These are phyloP conservation scores for Hippolais icterina DNA, from an alignment of 2,113 vertebrate species.

Conservation along the genomic window DNA sequence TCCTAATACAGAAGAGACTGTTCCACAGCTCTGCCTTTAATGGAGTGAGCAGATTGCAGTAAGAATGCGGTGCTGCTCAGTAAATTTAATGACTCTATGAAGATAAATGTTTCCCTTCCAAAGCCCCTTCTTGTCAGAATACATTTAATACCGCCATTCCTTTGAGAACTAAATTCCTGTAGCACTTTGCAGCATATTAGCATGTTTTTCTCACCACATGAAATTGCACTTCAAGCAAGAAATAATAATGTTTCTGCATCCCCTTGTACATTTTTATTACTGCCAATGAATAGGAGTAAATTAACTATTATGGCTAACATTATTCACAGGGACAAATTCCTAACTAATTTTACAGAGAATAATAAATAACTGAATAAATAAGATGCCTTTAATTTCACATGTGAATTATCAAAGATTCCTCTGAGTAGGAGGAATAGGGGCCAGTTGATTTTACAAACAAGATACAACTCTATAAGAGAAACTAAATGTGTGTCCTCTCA, in stretches of 20 bases:
- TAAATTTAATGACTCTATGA: slow-evolving; percentile 87
- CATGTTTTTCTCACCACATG: slow-evolving; percentile 81
- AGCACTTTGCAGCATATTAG: slow-evolving; percentile 81
- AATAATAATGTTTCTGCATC: slow-evolving; percentile 84
- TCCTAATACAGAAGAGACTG: slow-evolving; percentile 66
- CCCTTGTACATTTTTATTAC: slow-evolving; percentile 83
- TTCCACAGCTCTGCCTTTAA: slow-evolving; percentile 78
- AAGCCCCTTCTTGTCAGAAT: slow-evolving; percentile 85
- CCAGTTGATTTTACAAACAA: slow-evolving; percentile 58
- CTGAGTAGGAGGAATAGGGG: slow-evolving; percentile 38
- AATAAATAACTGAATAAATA: slow-evolving; percentile 84
- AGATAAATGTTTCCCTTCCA: slow-evolving; percentile 85
- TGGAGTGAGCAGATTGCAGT: slow-evolving; percentile 81
- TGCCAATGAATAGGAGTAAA: slow-evolving; percentile 85
- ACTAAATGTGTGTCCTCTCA: slow-evolving; percentile 14
- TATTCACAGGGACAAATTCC: slow-evolving; percentile 82
- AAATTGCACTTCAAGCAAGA: slow-evolving; percentile 84
- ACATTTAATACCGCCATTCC: slow-evolving; percentile 81
- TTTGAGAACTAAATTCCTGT: slow-evolving; percentile 83
- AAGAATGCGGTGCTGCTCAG: slow-evolving; percentile 78
- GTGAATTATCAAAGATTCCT: slow-evolving; percentile 77
- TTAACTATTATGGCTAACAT: slow-evolving; percentile 82
- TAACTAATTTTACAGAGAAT: slow-evolving; percentile 80
- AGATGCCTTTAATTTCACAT: slow-evolving; percentile 81
- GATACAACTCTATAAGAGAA: slow-evolving; percentile 20